A percentile compares a stretch with the other conserved stretches of the same genome.
Conservation (phyloP, 2,888 invertebrate species). For the Fabriciana adippe region DNA sequence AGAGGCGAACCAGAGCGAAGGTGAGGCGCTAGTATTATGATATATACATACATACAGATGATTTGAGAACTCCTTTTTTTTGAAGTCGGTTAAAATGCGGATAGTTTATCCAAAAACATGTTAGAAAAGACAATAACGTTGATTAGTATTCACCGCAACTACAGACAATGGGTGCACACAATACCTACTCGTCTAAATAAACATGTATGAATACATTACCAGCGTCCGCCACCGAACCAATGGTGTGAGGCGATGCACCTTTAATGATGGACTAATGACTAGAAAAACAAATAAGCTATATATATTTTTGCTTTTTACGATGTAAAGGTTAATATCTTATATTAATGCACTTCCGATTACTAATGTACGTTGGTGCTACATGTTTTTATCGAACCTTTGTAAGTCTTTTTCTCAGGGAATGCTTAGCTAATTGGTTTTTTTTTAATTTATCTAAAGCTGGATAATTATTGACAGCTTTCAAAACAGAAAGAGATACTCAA, state of each 20-base stretch:
- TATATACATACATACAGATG: background rate
- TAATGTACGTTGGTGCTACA: too few species aligned
- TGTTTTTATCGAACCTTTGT: too few species aligned
- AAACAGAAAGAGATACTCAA: too few species aligned
- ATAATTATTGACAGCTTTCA: too few species aligned
- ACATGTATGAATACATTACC: conserved; percentile 16
- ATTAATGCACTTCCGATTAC: background rate
- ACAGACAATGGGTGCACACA: conserved; percentile 10
- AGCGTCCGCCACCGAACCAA: conserved; percentile 8
- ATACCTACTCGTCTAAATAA: conserved; percentile 19
- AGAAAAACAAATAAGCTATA: conserved; percentile 10
- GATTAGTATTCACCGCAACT: conserved; percentile 28
- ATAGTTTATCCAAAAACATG: conserved; percentile 13
- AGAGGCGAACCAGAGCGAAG: too few species aligned
- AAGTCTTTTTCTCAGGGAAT: too few species aligned
- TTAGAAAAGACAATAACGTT: conserved; percentile 23
- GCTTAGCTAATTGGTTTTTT: too few species aligned
- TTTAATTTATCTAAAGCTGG: too few species aligned
- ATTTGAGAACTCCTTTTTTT: background rate
- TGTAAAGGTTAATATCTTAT: conserved; percentile 4
- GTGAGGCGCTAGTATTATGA: too few species aligned
- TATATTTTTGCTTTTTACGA: conserved; percentile 1
- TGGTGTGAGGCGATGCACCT: conserved; percentile 18
- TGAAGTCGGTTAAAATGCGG: background rate
- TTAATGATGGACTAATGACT: conserved; percentile 15